Conservation (phyloP, 2,113 vertebrate species). For the Nibea coibor region DNA sequence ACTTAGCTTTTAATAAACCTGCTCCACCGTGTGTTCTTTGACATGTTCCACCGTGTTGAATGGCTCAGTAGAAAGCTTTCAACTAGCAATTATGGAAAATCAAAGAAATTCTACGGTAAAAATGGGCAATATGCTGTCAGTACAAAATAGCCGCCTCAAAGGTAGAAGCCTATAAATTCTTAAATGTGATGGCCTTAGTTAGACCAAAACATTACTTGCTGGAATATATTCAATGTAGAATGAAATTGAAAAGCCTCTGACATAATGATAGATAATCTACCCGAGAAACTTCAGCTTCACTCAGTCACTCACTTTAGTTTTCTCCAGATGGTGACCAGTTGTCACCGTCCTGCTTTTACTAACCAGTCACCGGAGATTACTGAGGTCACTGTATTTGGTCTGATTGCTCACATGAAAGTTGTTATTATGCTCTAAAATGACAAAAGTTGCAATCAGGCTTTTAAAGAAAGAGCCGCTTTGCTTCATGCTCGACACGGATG, state of each 20-base stretch:
- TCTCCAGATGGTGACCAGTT: background rate
- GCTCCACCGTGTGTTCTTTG: slow-evolving; percentile 6
- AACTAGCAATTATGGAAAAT: slow-evolving; percentile 37
- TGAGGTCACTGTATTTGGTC: background rate
- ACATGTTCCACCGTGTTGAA: slow-evolving; percentile 29
- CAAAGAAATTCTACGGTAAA: slow-evolving; percentile 34
- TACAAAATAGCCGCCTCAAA: background rate
- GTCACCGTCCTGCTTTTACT: slow-evolving; percentile 42
- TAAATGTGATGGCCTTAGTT: slow-evolving; percentile 9
- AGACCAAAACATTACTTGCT: slow-evolving; percentile 19
- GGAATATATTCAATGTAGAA: slow-evolving; percentile 31
- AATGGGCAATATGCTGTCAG: slow-evolving; percentile 15
- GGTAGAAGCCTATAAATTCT: background rate
- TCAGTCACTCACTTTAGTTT: background rate
- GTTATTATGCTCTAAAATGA: background rate
- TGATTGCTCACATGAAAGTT: background rate
- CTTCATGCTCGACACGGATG: background rate
- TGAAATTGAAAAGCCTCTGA: slow-evolving; percentile 8
- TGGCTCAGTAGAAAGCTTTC: background rate
- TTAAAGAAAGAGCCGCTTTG: background rate
- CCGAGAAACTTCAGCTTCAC: slow-evolving; percentile 1
- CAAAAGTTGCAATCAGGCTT: background rate
- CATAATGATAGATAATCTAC: slow-evolving; percentile 10
- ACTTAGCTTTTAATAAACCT: slow-evolving; percentile 73
- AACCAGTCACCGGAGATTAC: slow-evolving; percentile 25